Evolutionary conservation across 2,888 invertebrate genomes (phyloP), one percentile per base, ranked within the genome.

Genomic region (Euclidia mi): DNA sequence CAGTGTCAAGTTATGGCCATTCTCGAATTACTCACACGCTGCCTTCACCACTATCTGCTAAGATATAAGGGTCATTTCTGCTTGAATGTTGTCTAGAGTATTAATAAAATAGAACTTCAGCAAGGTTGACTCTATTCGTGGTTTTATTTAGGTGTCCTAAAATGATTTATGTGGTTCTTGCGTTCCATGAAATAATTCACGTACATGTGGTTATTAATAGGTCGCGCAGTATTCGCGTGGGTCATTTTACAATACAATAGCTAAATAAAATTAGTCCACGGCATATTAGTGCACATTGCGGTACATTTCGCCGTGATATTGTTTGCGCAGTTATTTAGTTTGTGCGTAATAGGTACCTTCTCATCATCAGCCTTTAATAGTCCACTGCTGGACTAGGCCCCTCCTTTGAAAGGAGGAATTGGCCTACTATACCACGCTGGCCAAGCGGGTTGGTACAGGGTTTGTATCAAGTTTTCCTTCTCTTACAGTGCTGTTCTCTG

Each of bases 121-220:
- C 38, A 15, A 31, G 41, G 35, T 52, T 40, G 28, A 47, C 20
- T 34, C 32, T 41, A 40, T 45, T 48, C 35, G 35, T 28, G 14
- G 20, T 18, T 11, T 17, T 17, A 28, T 37, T 43, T 43, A 31
- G 43, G 17, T 44, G 31, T 44, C 20, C 20, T 43, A 37, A 47
- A 45, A 52, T 55, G 41, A 71, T 55, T 66, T 57, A 66, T 62
- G 51, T 29, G n/a, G 18, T 49, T 52, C 51, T 64, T 35, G 49
- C 55, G 44, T 53, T 71, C 40, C 38, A 38, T 34, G 28, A 29
- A 35, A 18, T 50, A 37, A 35, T 28, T 46, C n/a, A 37, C 29
- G 15, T 46, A 18, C 3, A 12, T 11, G 2, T 17, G 4, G 31
- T 15, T 25, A 32, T 11, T 48, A 7, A 11, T 3, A 15, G 20